Evolutionary conservation across 2,888 invertebrate species (phyloP).

Genomic region (Sesia apiformis): DNA sequence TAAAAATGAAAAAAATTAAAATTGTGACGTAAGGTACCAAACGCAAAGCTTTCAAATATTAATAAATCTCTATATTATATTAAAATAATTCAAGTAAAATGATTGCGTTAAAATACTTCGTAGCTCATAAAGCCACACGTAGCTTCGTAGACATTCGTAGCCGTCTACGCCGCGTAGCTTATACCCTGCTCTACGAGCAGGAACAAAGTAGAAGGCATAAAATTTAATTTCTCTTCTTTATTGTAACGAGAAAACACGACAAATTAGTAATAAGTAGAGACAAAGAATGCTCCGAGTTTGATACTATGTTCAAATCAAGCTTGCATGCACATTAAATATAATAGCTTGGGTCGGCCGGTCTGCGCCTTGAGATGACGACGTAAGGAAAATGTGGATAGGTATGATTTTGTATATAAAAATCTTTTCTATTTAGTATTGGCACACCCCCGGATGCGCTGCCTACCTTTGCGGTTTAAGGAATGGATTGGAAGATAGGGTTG

Average conservation of each 20-base stretch:
- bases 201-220: slow-evolving; percentile 28
- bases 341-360: slow-evolving; percentile 56
- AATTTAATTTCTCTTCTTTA: slow-evolving; percentile 50
- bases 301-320: slow-evolving; percentile 73
- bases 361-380: slow-evolving; percentile 48
- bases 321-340: slow-evolving; percentile 67
- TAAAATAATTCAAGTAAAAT: no score
- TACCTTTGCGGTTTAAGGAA: no score
- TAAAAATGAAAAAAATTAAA: no score
- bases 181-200: slow-evolving; percentile 24
- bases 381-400: slow-evolving; percentile 27
- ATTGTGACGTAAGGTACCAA: no score
- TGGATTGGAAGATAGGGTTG: no score
- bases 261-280: slow-evolving; percentile 67
- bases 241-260: slow-evolving; percentile 61
- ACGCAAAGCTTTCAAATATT: no score
- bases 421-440: no score
- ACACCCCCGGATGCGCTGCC: no score
- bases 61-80: no score
- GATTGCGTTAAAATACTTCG: not conserved
- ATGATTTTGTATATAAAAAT: slow-evolving; percentile 2
- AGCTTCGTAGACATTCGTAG: slow-evolving; percentile 9
- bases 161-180: slow-evolving; percentile 25
- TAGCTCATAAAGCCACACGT: not conserved
- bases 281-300: slow-evolving; percentile 68